Evolutionary conservation across 2,888 invertebrate species (phyloP), one percentile per base, ranked within the genome.

Genomic region (Mythimna ferrago): DNA sequence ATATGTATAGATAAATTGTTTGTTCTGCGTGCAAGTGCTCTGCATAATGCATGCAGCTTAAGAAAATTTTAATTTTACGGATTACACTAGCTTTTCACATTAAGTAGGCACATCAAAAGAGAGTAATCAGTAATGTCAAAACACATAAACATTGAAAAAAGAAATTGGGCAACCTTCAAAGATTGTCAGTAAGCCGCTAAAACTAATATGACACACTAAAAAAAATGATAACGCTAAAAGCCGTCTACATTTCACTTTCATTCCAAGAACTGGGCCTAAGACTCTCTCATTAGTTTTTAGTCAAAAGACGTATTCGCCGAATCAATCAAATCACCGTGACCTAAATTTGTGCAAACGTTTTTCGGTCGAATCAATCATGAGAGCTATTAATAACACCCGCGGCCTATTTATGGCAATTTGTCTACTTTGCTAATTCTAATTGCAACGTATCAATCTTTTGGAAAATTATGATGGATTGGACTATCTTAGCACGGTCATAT

Each of bases 241-340:
- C 14, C n/a, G 64, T 73, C 63, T 53, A 60, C 41, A 44, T 61
- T 71, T 63, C 35, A 56, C 38, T 16, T 32, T 57, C 26, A 2
- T 58, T 35, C 32, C 5, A 58, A 9, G 9, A 9, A 35, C 58
- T 35, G 9, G 16, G 3, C 10, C 19, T 58, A 35, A 58, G 6
- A 9, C 58, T 38, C n/a, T 35, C 48, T 2, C 16, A 6, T 48
- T 58, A n/a, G 6, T 6, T 76, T 63, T 77, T 32, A 4, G 56
- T n/a, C 53, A 41, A 66, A 63, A 66, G 19, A 54, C 11, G 21
- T 51, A 41, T 69, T 68, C 66, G 66, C 21, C 54, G 66, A 78
- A 80, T 79, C 66, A 81, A 80, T 80, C 83, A 66, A 26, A 60
- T 14, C 19, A 10, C 71, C 74, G 5, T 81, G 84, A 74, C 73